These are phyloP conservation scores for Vandiemenella viatica DNA, from an alignment of 2,888 invertebrate species.

Conservation along the genomic window DNA sequence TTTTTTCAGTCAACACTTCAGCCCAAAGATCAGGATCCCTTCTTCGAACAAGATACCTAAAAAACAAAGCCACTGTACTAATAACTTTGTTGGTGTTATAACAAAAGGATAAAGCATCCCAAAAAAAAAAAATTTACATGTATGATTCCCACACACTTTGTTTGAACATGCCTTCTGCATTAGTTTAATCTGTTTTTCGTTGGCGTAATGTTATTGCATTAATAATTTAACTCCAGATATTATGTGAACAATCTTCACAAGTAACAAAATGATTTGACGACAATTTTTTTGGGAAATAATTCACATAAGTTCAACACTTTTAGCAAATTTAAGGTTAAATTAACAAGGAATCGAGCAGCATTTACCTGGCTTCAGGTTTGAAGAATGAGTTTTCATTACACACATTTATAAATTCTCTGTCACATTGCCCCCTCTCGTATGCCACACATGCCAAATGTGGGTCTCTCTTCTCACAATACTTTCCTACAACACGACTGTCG, in stretches of 20 bases:
- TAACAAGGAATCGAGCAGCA: no score
- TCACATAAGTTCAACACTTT: background rate
- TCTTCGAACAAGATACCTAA: constrained; percentile 73
- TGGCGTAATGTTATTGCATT: no score
- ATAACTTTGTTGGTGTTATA: no score
- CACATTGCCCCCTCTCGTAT: constrained; percentile 96
- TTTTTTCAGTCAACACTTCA: constrained; percentile 79
- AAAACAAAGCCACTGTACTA: no score
- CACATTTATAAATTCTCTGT: constrained; percentile 92
- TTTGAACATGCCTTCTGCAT: no score
- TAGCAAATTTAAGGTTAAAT: background rate
- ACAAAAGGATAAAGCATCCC: no score
- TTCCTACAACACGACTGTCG: constrained; percentile 90
- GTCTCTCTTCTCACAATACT: constrained; percentile 98
- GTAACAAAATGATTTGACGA: background rate
- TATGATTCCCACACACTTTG: no score
- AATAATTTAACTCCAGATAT: no score
- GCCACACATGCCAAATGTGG: constrained; percentile 98
- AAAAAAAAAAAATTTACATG: no score
- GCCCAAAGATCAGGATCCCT: constrained; percentile 94
- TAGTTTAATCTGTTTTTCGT: no score
- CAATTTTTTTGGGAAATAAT: background rate
- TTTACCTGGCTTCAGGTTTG: constrained; percentile 82
- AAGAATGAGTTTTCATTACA: constrained; percentile 99
- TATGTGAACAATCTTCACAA: no score